Conservation (phyloP, 2,797 vertebrate species). For the Pempheris klunzingeri region DNA sequence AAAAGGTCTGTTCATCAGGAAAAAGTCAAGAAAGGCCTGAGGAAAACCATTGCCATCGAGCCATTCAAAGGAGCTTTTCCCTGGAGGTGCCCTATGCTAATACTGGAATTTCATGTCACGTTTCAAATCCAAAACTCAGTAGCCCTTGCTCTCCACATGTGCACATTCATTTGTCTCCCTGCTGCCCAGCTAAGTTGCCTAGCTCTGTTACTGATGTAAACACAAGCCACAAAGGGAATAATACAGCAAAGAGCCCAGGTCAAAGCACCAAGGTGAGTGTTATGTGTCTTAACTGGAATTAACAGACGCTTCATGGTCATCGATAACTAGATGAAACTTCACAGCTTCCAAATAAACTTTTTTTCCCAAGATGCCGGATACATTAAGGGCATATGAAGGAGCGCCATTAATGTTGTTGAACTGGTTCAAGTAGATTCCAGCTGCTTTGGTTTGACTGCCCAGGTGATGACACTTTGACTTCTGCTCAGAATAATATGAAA, state of each 20-base stretch:
- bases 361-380: neutral
- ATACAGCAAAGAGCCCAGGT: slow-evolving; percentile 70
- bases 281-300: slow-evolving; percentile 18
- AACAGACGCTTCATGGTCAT: neutral
- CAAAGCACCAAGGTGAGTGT: slow-evolving; percentile 88
- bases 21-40: slow-evolving; percentile 76
- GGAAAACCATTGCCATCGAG: slow-evolving; percentile 78
- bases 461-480: neutral
- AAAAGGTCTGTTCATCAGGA: slow-evolving; percentile 59
- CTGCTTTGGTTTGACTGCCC: slow-evolving; percentile 19
- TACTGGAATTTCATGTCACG: slow-evolving; percentile 89
- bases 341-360: neutral
- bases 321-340: neutral
- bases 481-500: neutral
- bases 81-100: slow-evolving; percentile 89
- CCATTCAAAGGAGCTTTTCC: slow-evolving; percentile 94
- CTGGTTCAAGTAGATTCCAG: slow-evolving; percentile 59
- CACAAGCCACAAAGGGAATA: slow-evolving; percentile 76
- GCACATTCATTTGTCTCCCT: slow-evolving; percentile 92
- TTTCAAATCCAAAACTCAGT: slow-evolving; percentile 88
- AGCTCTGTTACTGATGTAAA: slow-evolving; percentile 79
- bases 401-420: slow-evolving; percentile 49
- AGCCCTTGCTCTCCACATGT: slow-evolving; percentile 89
- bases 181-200: slow-evolving; percentile 81
- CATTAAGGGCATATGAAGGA: neutral